Base-by-base conservation (phyloP, 2,888 invertebrate species). In the Lutraria lutraria region DNA sequence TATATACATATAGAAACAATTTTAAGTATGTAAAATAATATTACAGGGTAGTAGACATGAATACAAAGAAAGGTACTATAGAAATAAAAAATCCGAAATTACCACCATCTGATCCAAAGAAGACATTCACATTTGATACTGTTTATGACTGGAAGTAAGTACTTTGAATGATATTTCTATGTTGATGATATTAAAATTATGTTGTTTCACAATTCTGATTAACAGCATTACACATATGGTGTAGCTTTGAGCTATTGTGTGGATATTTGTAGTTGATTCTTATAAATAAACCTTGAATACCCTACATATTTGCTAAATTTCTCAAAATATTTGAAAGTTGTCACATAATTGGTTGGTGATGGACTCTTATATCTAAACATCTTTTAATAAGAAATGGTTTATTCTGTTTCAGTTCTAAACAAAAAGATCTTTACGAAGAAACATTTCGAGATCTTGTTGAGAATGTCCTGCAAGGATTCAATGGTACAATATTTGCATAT, bases 401-500 rank as follows among this genome's bases (percentile, higher is more conserved):
- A 25, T 25, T 68, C 63, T 25, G 25, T 96, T 97, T 83, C 93
- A 98, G 98, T 94, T 98, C 99, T 0, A 98, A 98, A 94, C 99
- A 99, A 96, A 98, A 98, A 95, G 98, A 98, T 93, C 97, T 99
- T 52, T 99, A 99, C 97, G 99, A 99, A 96, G 99, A 99, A 97
- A 98, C 99, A 93, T 99, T 99, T 87, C 98, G 99, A 82, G 99
- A 99, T 0, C 97, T 99, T 94, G 99, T 99, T 34, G 98, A 99
- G 92, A 99, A 99, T 0, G 99, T 99, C 10, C 97, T 99, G 91
- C 98, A 98, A 96, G 99, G 99, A 1, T 99, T 99, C 97, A 99
- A 99, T 97, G 99, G 99, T 21, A 99, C 99, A 94, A 99, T 99
- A 94, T 99, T 99, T 97, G 99, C 99, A 0, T 99, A 99, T 97